Evolutionary conservation across 2,888 invertebrate species (phyloP).

Genomic region (Dyspetes luteomarginatus): DNA sequence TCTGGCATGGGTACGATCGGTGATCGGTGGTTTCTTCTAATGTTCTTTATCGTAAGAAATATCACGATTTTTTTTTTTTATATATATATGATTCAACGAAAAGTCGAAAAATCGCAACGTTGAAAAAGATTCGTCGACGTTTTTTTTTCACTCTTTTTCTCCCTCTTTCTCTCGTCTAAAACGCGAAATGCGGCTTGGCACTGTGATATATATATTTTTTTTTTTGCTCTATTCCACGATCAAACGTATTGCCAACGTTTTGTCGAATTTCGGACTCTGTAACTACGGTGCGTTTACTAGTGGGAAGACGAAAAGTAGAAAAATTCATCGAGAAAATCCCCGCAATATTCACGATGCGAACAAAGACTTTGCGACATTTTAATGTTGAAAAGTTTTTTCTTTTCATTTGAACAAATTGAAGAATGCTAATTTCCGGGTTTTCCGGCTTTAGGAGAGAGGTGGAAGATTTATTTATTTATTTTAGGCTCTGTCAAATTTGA

Average conservation of each 20-base stretch:
- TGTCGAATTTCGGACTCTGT: slow-evolving; percentile 5
- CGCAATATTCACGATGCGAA: slow-evolving; percentile 25
- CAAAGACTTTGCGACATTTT: slow-evolving; percentile 42
- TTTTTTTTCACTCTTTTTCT: slow-evolving; percentile 13
- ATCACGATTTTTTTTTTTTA: too few species aligned
- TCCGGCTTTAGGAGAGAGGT: slow-evolving; percentile 3
- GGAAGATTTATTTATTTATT: neutral
- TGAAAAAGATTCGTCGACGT: neutral
- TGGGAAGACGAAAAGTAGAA: slow-evolving; percentile 21
- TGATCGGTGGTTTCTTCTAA: slow-evolving; percentile 30
- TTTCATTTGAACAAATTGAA: slow-evolving; percentile 13
- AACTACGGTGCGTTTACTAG: neutral
- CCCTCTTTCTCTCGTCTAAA: slow-evolving; percentile 1
- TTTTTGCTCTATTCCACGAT: slow-evolving; percentile 9
- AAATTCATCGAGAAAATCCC: neutral
- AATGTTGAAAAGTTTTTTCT: neutral
- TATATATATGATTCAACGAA: slow-evolving; percentile 19
- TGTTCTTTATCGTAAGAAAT: slow-evolving; percentile 13
- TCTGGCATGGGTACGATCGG: slow-evolving; percentile 25
- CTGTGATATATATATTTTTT: slow-evolving; percentile 19
- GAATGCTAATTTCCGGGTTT: slow-evolving; percentile 8
- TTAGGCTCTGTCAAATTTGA: slow-evolving; percentile 45
- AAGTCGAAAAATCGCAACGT: neutral
- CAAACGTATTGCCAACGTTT: slow-evolving; percentile 25
- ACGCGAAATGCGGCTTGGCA: slow-evolving; percentile 20